Evolutionary conservation across 1,140 invertebrate genomes (phyloP).

Genomic region (Anadara kagoshimensis): DNA sequence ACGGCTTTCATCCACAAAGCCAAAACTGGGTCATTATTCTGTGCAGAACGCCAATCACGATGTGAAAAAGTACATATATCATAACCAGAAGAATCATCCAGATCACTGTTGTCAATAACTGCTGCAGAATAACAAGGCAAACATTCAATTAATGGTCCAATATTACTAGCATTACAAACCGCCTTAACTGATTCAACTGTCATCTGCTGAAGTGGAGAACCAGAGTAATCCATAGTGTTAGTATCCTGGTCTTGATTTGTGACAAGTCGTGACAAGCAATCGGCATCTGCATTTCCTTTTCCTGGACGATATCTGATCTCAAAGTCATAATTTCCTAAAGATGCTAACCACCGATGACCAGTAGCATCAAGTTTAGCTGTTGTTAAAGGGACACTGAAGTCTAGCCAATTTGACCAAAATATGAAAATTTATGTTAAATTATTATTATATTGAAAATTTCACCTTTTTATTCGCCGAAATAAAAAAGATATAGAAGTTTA

Average conservation of each 20-base stretch:
- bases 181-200: background rate
- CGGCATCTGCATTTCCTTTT: background rate
- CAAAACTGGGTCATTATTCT: no score
- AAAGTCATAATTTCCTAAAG: background rate
- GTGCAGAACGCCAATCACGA: no score
- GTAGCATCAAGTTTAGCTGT: no score
- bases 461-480: no score
- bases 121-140: background rate
- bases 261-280: background rate
- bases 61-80: no score
- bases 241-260: background rate
- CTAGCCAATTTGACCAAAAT: no score
- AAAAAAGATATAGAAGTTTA: no score
- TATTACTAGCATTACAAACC: background rate
- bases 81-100: no score
- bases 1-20: no score
- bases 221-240: background rate
- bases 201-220: background rate
- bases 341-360: slow-evolving; percentile 1
- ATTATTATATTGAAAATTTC: no score
- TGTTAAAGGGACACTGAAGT: no score
- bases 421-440: no score
- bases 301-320: background rate
- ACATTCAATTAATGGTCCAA: background rate
- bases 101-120: background rate